A percentile compares a stretch with the other conserved stretches of the same genome.
Evolutionary conservation across 2,797 vertebrate genomes (phyloP).

Genomic region (Luscinia megarhynchos): DNA sequence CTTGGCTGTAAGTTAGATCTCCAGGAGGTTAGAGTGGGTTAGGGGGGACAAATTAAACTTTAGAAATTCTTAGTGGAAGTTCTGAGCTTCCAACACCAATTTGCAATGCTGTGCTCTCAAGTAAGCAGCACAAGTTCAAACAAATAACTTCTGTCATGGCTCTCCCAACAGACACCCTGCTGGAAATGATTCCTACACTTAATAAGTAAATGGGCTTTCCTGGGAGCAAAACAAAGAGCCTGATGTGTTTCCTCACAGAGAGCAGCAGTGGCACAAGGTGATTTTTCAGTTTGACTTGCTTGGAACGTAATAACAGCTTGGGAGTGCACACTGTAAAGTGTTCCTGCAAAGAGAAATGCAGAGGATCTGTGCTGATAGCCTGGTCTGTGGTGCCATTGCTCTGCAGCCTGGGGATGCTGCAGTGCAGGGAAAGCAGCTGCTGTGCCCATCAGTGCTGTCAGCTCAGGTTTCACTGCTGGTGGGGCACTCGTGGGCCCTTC

Average conservation of each 20-base stretch:
- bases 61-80: not conserved
- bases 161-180: slow-evolving; percentile 15
- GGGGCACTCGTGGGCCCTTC: not conserved
- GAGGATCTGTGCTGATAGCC: not conserved
- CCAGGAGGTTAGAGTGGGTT: not conserved
- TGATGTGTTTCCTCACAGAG: not conserved
- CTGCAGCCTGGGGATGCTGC: not conserved
- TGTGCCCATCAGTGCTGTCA: not conserved
- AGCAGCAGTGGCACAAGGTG: not conserved
- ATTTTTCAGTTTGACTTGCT: not conserved
- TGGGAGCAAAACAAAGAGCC: not conserved
- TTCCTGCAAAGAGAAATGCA: not conserved
- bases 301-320: not conserved
- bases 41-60: not conserved
- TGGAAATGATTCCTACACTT: slow-evolving; percentile 28
- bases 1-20: not conserved
- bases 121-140: not conserved
- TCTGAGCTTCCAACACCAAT: not conserved
- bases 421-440: not conserved
- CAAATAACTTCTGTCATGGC: not conserved
- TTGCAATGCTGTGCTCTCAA: not conserved
- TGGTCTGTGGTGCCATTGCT: not conserved
- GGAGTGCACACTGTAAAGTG: not conserved
- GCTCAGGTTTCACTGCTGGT: fast-evolving
- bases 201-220: slow-evolving; percentile 26